Evolutionary conservation across 2,888 invertebrate species (phyloP), one percentile per base, ranked within the genome.

Genomic region (Andricus quercusramuli): DNA sequence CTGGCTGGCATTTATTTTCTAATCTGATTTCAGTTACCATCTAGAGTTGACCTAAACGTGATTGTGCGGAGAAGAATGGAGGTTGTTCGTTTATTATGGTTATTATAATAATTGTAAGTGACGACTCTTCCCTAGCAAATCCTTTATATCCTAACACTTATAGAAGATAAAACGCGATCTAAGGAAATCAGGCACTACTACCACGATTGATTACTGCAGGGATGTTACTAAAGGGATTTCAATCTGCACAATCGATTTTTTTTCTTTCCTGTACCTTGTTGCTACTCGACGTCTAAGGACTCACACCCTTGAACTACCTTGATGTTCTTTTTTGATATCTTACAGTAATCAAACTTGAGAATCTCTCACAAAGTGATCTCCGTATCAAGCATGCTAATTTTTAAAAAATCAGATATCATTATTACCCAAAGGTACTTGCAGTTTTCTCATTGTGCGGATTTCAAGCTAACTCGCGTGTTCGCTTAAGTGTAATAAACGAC

Each of bases 261-360:
- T 64, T 64, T 47, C 6, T 47, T 17, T 64, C 64, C 64, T 29
- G 64, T 64, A 64, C 64, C 25, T 67, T 47, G 4, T 8, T 47
- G 51, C 56, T 56, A 29, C 32, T 74, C 56, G 32, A 67, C 67
- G n/a, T 22, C 67, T 67, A 67, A 67, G 41, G 67, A 67, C 41
- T 67, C 32, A 70, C 47, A 47, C 25, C 44, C 41, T 67, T 68
- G 41, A 68, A 15, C 47, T 47, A 56, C 59, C 51, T 74, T 74
- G 56, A 74, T 74, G 74, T 74, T 74, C 74, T 74, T 47, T 47
- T 70, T 56, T 56, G n/a, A 56, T 74, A 74, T 56, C 74, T 74
- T 74, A 74, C 74, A 74, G 74, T 56, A 74, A 74, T 64, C 29
- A 64, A 64, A 25, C 64, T 64, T 64, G 20, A 70, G 29, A 44